These are phyloP conservation scores for Cavia porcellus DNA, from an alignment of 2,113 vertebrate genomes.

Conservation along the genomic window DNA sequence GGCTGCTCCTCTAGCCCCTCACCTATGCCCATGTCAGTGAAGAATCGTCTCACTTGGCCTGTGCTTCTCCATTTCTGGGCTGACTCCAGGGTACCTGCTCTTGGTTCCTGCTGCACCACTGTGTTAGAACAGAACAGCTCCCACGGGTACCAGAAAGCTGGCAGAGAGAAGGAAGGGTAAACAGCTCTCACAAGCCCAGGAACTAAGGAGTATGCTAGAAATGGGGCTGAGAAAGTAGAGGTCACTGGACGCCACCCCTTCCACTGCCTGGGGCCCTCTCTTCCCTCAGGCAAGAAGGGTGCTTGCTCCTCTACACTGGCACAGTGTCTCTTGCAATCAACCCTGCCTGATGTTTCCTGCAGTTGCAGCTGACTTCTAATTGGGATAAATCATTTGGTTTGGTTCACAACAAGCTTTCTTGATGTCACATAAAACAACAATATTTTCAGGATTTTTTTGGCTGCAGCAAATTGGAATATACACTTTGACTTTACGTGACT, in stretches of 20 bases:
- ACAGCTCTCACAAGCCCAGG: background rate
- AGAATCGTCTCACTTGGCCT: background rate
- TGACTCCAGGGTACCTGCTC: background rate
- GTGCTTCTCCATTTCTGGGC: background rate
- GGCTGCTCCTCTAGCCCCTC: background rate
- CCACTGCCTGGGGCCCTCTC: background rate
- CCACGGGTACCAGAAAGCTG: background rate
- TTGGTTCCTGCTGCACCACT: background rate
- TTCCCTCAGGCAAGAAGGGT: background rate
- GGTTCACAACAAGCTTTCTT: conserved; percentile 32
- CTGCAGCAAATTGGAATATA: background rate
- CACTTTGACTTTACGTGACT: background rate
- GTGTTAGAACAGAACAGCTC: background rate
- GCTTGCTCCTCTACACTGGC: background rate
- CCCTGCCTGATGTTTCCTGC: background rate
- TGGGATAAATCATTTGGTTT: background rate
- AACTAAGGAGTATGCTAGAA: background rate
- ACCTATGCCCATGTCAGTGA: background rate
- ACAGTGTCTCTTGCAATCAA: background rate
- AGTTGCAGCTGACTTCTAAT: background rate
- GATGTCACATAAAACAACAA: background rate
- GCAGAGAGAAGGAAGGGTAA: background rate
- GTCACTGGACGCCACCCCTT: background rate
- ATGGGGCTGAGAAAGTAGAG: background rate
- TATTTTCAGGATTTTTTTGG: background rate